These are phyloP conservation scores for Rhombomys opimus DNA, from an alignment of 2,113 vertebrate genomes.

Conservation along the genomic window DNA sequence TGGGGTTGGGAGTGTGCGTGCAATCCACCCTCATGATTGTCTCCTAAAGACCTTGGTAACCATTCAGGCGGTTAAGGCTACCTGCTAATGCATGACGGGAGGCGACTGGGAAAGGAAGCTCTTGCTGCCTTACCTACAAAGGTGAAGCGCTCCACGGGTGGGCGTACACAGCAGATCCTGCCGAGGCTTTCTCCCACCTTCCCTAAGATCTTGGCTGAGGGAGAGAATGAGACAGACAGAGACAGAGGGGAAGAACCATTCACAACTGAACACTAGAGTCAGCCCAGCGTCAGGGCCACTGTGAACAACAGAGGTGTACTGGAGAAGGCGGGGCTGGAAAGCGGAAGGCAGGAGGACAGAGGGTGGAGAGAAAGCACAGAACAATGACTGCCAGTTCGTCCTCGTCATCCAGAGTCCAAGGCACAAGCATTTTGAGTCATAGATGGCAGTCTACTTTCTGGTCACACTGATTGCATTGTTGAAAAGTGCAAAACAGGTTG, in stretches of 20 bases:
- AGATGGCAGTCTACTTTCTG: background rate
- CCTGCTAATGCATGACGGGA: background rate
- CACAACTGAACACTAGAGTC: background rate
- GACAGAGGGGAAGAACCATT: conserved; percentile 43
- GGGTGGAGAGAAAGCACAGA: conserved; percentile 26
- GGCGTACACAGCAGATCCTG: conserved; percentile 97
- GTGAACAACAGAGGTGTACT: background rate
- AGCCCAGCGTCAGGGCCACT: background rate
- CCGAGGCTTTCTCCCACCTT: conserved; percentile 96
- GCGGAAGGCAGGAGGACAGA: background rate
- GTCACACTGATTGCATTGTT: background rate
- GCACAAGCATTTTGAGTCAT: background rate
- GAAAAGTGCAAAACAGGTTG: background rate
- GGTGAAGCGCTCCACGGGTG: conserved; percentile 95
- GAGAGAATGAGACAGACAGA: conserved; percentile 53
- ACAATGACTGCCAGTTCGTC: background rate
- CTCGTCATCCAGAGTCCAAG: background rate
- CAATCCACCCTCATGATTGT: background rate
- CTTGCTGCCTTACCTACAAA: conserved; percentile 92
- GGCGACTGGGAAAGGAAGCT: background rate
- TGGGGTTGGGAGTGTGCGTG: background rate
- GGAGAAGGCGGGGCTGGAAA: background rate
- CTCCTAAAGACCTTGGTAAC: background rate
- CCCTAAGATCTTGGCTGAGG: conserved; percentile 94
- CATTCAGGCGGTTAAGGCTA: background rate